Evolutionary conservation across 2,888 invertebrate species (phyloP).

Genomic region (Parnassius orleans): DNA sequence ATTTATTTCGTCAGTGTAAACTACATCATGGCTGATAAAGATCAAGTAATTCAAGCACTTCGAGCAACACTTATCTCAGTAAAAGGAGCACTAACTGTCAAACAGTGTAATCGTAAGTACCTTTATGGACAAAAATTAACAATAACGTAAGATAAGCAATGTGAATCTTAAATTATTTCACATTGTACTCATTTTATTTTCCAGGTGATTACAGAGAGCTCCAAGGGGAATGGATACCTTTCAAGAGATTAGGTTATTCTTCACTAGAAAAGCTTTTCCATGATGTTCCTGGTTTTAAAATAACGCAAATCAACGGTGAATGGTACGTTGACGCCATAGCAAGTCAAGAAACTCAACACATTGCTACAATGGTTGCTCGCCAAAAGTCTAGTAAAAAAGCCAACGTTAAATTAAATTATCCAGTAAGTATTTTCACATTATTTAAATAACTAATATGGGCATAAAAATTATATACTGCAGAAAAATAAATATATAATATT

Average conservation of each 20-base stretch:
- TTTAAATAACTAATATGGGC: too few relatives aligned
- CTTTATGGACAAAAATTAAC: not conserved
- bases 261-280: constrained; percentile 81
- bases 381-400: constrained; percentile 70
- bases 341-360: constrained; percentile 81
- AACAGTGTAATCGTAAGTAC: constrained; percentile 78
- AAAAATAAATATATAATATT: too few relatives aligned
- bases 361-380: constrained; percentile 75
- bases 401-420: constrained; percentile 52
- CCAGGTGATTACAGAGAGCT: constrained; percentile 83
- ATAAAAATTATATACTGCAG: too few relatives aligned
- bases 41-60: constrained; percentile 71
- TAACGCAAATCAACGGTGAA: constrained; percentile 75
- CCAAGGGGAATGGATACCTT: constrained; percentile 84
- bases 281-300: constrained; percentile 79
- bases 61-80: constrained; percentile 75
- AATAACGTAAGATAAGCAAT: too few relatives aligned
- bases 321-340: constrained; percentile 80
- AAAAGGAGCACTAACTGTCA: constrained; percentile 73
- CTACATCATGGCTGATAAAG: constrained; percentile 63
- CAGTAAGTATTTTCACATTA: constrained; percentile 41
- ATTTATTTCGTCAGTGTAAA: constrained; percentile 21
- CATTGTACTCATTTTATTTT: constrained; percentile 20
- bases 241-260: constrained; percentile 79
- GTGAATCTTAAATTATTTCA: not conserved